Percentiles rank a stretch among this genome's conserved stretches.
Evolutionary conservation across 30 jellyfish, hydroid and myxozoan species (phyloP).

Genomic region (Mastigias papua): DNA sequence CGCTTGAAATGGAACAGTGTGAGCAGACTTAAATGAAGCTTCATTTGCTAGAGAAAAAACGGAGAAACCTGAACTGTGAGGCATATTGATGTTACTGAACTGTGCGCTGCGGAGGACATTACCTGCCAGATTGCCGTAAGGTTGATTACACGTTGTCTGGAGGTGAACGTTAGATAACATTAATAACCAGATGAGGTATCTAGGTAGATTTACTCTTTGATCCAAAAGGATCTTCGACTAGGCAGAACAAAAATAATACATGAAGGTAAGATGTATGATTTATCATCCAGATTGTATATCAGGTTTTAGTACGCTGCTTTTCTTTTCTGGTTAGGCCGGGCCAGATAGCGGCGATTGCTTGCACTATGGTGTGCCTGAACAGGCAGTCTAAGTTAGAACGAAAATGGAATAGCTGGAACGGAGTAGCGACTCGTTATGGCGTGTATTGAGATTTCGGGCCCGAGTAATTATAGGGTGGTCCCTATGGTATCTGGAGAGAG

Average conservation of each 20-base stretch:
- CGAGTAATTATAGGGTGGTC: background rate
- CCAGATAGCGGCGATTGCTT: background rate
- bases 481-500: background rate
- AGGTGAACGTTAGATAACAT: background rate
- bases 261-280: background rate
- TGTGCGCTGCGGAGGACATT: background rate
- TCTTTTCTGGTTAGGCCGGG: too few relatives aligned
- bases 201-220: slow-evolving; percentile 1
- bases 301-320: too few relatives aligned
- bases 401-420: background rate
- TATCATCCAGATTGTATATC: slow-evolving; percentile 10
- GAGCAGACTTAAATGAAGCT: too few relatives aligned
- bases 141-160: background rate
- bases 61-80: too few relatives aligned
- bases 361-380: too few relatives aligned
- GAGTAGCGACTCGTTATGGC: background rate
- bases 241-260: background rate
- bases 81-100: background rate
- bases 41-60: too few relatives aligned
- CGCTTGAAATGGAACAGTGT: too few relatives aligned
- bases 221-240: slow-evolving; percentile 5
- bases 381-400: background rate
- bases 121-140: background rate
- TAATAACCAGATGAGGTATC: background rate
- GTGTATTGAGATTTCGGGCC: background rate